phyloP scores from a whole-genome alignment of 2,113 vertebrate genomes.

The Glareola pratincola region DNA sequence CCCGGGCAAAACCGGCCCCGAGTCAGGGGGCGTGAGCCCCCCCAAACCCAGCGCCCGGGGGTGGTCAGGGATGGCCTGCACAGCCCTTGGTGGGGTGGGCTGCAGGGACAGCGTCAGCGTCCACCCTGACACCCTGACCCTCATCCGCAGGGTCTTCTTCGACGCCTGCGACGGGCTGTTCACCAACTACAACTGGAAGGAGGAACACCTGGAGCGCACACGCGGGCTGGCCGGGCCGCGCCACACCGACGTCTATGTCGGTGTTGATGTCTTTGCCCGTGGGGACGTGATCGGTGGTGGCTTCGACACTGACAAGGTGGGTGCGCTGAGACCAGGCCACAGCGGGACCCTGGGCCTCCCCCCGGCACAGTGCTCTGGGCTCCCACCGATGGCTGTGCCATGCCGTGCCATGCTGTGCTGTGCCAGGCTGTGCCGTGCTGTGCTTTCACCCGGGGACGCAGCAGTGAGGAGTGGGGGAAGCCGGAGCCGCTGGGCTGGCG shows the following conservation, averaged over 20 bases:
- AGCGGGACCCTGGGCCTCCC: neutral
- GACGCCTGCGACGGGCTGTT: conserved; percentile 90
- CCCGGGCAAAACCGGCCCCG: rapidly evolving
- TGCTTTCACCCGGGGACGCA: neutral
- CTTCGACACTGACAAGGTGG: conserved; percentile 87
- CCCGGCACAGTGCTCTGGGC: rapidly evolving
- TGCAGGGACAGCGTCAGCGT: rapidly evolving
- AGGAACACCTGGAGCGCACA: conserved; percentile 78
- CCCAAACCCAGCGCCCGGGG: rapidly evolving
- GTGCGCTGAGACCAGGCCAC: neutral
- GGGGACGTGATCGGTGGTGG: conserved; percentile 85
- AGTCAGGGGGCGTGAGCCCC: rapidly evolving
- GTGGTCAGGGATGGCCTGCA: neutral
- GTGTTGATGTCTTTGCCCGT: conserved; percentile 91
- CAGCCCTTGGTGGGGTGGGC: rapidly evolving
- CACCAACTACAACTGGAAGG: conserved; percentile 97
- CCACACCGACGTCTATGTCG: conserved; percentile 81
- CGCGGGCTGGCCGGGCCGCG: conserved; percentile 41
- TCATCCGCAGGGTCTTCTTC: conserved; percentile 81
- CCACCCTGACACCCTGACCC: neutral
- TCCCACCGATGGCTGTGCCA: neutral
- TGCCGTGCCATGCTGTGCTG: neutral
- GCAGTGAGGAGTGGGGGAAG: neutral
- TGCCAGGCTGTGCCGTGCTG: neutral
- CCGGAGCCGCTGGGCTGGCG: neutral